These are phyloP conservation scores for Smutsia gigantea DNA, from an alignment of 2,797 vertebrate genomes.

Conservation along the genomic window DNA sequence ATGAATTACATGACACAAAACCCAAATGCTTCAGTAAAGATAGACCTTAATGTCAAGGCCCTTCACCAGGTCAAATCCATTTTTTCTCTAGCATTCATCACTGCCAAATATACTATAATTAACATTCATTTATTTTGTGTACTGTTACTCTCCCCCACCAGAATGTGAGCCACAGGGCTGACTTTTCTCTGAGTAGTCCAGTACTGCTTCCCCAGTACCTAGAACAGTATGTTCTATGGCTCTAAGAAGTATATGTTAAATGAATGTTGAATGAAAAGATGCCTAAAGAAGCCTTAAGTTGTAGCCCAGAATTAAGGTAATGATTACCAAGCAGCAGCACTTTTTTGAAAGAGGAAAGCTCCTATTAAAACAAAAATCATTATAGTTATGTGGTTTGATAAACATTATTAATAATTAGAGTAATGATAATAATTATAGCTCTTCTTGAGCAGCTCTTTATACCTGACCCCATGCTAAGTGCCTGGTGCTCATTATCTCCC, in stretches of 20 bases:
- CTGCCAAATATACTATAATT: constrained; percentile 11
- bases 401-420: constrained; percentile 30
- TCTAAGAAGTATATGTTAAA: neutral
- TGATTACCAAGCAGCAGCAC: neutral
- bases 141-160: neutral
- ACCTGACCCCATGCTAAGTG: neutral
- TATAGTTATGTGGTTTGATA: neutral
- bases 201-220: neutral
- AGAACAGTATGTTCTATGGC: neutral
- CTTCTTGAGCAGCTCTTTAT: neutral
- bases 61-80: constrained; percentile 10
- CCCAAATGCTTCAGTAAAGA: neutral
- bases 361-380: constrained; percentile 6
- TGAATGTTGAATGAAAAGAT: neutral
- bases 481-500: neutral
- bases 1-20: neutral
- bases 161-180: neutral
- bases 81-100: neutral
- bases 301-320: constrained; percentile 7
- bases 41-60: neutral
- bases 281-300: neutral
- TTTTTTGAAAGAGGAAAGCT: neutral
- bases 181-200: neutral
- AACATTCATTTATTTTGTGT: neutral
- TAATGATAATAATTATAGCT: neutral